A percentile compares a stretch with the other conserved stretches of the same genome.
phyloP scores from a whole-genome alignment of 2,888 invertebrate genomes.

The Andrena haemorrhoa region DNA sequence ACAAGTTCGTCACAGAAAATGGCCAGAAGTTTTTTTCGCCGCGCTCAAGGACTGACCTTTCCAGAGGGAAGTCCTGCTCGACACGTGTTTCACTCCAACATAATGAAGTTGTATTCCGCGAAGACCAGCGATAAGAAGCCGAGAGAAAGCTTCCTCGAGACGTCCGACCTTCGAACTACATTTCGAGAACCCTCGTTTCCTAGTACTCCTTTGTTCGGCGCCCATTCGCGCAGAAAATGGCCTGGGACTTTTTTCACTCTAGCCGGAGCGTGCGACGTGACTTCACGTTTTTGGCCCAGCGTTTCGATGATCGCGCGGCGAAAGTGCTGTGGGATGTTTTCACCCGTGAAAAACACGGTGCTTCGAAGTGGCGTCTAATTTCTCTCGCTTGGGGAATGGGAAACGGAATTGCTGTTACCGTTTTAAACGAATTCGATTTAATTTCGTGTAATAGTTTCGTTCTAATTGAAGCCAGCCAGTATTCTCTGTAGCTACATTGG shows the following conservation, averaged over 20 bases:
- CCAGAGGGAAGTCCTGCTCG: not conserved
- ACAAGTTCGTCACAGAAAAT: slow-evolving; percentile 31
- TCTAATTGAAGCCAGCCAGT: too few relatives aligned
- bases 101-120: slow-evolving; percentile 12
- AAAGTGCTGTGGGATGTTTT: slow-evolving; percentile 45
- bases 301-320: slow-evolving; percentile 27
- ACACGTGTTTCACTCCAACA: not conserved
- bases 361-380: too few relatives aligned
- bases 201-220: slow-evolving; percentile 24
- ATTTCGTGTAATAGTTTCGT: too few relatives aligned
- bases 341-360: slow-evolving; percentile 4
- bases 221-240: not conserved
- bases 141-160: slow-evolving; percentile 33
- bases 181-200: slow-evolving; percentile 30
- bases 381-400: too few relatives aligned
- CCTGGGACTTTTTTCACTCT: not conserved
- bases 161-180: slow-evolving; percentile 28
- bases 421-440: too few relatives aligned
- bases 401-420: too few relatives aligned
- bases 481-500: too few relatives aligned
- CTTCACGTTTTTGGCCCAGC: slow-evolving; percentile 10
- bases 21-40: slow-evolving; percentile 24
- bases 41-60: slow-evolving; percentile 37
- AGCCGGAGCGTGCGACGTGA: slow-evolving; percentile 5
- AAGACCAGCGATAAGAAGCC: not conserved